These are phyloP conservation scores for Erythrolamprus reginae DNA, from an alignment of 2,113 vertebrate species.

Conservation along the genomic window DNA sequence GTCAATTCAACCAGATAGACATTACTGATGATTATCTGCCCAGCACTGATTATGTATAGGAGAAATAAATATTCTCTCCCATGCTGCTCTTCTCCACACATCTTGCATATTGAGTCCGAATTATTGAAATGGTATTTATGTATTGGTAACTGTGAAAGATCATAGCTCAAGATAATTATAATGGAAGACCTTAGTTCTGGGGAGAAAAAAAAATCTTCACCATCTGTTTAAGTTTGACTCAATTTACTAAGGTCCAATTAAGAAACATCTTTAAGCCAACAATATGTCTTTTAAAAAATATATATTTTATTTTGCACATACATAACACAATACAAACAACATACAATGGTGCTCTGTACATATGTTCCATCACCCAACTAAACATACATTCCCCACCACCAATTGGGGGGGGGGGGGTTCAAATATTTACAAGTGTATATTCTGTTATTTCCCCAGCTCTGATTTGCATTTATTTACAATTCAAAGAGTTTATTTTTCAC, in stretches of 20 bases:
- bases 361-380: no score
- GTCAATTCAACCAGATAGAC: not conserved
- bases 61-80: not conserved
- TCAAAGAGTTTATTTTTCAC: no score
- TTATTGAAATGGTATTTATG: constrained; percentile 16
- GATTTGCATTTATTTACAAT: no score
- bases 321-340: no score
- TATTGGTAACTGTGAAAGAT: constrained; percentile 22
- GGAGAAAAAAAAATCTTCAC: not conserved
- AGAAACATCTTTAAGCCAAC: constrained; percentile 11
- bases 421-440: no score
- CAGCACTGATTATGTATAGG: constrained; percentile 1
- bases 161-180: constrained; percentile 23
- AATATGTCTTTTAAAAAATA: no score
- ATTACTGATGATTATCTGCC: not conserved
- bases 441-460: no score
- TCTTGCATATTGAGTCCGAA: not conserved
- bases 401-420: no score
- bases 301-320: no score
- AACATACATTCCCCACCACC: no score
- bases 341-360: no score
- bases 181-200: not conserved
- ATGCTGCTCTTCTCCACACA: not conserved
- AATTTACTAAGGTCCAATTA: constrained; percentile 8
- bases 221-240: constrained; percentile 23